phyloP scores from a whole-genome alignment of 35 echinoderm and acorn worm species.

The Apostichopus japonicus region DNA sequence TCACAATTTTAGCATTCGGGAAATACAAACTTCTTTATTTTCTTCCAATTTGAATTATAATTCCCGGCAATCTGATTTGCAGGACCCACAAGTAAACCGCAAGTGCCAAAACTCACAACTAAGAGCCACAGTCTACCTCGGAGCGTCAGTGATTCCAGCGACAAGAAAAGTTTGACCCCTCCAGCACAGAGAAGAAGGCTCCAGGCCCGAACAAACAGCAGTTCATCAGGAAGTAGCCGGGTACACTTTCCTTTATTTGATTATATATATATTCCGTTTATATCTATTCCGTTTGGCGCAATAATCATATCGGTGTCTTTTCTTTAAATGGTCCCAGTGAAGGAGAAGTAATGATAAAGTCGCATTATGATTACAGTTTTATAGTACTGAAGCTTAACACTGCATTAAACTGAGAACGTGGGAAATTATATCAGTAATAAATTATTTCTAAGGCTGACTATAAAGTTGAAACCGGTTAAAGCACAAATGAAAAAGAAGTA shows the following conservation, averaged over 20 bases:
- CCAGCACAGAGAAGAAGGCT: conserved; percentile 34
- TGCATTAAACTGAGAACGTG: not conserved
- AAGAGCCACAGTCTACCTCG: conserved; percentile 56
- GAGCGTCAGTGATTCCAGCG: conserved; percentile 8
- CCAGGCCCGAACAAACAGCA: conserved; percentile 43
- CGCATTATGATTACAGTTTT: not conserved
- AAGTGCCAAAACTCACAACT: conserved; percentile 52
- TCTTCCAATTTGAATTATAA: not conserved
- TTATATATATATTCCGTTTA: not conserved
- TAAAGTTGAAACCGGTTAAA: not conserved
- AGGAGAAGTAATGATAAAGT: not conserved
- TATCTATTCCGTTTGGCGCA: not conserved
- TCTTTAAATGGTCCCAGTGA: not conserved
- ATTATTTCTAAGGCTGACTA: not conserved
- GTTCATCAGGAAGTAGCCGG: conserved; percentile 14
- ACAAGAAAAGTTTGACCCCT: conserved; percentile 42
- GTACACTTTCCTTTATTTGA: conserved; percentile 15
- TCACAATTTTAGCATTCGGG: too few relatives aligned
- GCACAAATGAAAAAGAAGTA: not conserved
- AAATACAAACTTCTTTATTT: not conserved
- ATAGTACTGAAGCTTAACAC: not conserved
- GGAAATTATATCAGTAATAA: not conserved
- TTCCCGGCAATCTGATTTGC: conserved; percentile 1
- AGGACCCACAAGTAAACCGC: conserved; percentile 34
- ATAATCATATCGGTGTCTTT: not conserved